Evolutionary conservation across 2,888 invertebrate genomes (phyloP).

Genomic region (Scaptomyza tumidula): DNA sequence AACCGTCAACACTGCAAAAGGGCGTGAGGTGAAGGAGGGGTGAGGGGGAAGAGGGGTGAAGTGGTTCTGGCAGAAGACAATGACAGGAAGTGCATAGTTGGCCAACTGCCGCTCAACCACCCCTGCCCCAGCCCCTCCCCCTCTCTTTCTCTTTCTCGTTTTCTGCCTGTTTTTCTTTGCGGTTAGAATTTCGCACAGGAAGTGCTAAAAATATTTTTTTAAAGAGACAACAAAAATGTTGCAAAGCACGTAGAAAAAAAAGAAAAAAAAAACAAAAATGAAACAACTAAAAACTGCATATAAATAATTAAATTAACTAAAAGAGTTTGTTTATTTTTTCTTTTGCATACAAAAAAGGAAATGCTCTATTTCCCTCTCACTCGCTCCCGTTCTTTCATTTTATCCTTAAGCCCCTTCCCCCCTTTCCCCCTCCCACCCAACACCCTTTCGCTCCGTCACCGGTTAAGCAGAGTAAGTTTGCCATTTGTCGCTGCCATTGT

Average conservation of each 20-base stretch:
- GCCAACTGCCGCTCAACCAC: constrained; percentile 17
- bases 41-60: not conserved
- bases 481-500: constrained; percentile 46
- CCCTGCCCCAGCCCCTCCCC: not conserved
- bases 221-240: constrained; percentile 36
- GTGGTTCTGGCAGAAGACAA: constrained; percentile 26
- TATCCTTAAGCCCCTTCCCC: not conserved
- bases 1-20: constrained; percentile 19
- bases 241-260: constrained; percentile 11
- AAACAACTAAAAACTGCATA: constrained; percentile 9
- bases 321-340: constrained; percentile 12
- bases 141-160: not conserved
- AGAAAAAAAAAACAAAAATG: not conserved
- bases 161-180: constrained; percentile 22
- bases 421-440: not conserved
- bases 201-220: constrained; percentile 58
- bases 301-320: constrained; percentile 63
- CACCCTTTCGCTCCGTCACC: too few relatives aligned
- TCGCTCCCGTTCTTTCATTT: not conserved
- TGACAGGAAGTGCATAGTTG: constrained; percentile 58
- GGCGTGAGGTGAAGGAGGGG: not conserved
- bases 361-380: constrained; percentile 1
- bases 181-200: constrained; percentile 60
- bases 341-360: constrained; percentile 14
- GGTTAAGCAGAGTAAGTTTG: constrained; percentile 20